phyloP scores from a whole-genome alignment of 2,797 vertebrate genomes.

The Lophius americanus region DNA sequence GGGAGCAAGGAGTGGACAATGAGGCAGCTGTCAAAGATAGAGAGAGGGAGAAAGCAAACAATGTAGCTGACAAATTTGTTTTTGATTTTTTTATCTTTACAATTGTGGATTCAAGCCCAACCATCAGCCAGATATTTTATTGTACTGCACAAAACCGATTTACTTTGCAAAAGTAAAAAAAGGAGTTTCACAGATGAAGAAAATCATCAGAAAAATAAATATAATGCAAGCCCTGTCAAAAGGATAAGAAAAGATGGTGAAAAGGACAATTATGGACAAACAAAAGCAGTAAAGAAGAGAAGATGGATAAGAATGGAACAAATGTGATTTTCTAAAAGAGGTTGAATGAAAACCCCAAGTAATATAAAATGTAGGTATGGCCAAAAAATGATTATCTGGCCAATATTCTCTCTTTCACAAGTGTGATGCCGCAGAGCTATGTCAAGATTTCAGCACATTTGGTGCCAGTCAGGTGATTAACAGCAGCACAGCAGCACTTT shows the following conservation, averaged over 20 bases:
- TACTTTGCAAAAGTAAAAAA: slow-evolving; percentile 27
- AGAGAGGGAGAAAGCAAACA: slow-evolving; percentile 23
- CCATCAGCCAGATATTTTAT: slow-evolving; percentile 44
- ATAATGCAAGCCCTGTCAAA: slow-evolving; percentile 57
- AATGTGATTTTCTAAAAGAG: slow-evolving; percentile 46
- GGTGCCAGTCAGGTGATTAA: slow-evolving; percentile 24
- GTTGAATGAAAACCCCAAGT: slow-evolving; percentile 42
- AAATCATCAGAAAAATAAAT: slow-evolving; percentile 48
- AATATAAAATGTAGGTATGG: slow-evolving; percentile 13
- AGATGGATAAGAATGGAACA: slow-evolving; percentile 27
- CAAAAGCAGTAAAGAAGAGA: slow-evolving; percentile 36
- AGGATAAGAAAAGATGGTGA: slow-evolving; percentile 53
- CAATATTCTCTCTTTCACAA: slow-evolving; percentile 21
- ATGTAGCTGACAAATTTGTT: slow-evolving; percentile 22
- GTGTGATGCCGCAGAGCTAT: slow-evolving; percentile 22
- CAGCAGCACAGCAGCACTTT: slow-evolving; percentile 38
- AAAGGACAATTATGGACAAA: slow-evolving; percentile 53
- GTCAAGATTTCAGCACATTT: slow-evolving; percentile 33
- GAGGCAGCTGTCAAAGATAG: slow-evolving; percentile 45
- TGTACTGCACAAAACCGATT: slow-evolving; percentile 47
- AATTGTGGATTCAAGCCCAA: slow-evolving; percentile 18
- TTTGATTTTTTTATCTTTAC: slow-evolving; percentile 11
- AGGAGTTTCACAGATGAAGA: slow-evolving; percentile 43
- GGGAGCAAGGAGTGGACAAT: slow-evolving; percentile 57
- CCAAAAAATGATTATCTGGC: slow-evolving; percentile 14